Evolutionary conservation across 2,797 vertebrate species (phyloP).

Genomic region (Hemibagrus guttatus): DNA sequence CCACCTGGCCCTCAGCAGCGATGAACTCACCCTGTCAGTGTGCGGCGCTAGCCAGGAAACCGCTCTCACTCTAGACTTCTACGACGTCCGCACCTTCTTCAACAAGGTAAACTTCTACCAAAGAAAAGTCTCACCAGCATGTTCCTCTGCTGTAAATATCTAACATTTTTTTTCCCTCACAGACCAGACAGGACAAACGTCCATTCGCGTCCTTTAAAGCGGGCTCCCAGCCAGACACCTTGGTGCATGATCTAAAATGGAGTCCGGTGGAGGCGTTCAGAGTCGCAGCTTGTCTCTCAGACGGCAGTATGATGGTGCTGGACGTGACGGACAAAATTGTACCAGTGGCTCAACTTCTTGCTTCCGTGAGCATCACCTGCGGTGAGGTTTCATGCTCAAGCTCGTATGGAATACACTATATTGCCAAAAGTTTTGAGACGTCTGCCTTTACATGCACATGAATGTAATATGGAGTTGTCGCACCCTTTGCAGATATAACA

Average conservation of each 20-base stretch:
- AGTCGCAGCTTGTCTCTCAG: constrained; percentile 85
- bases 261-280: constrained; percentile 80
- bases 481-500: no score
- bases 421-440: no score
- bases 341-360: constrained; percentile 78
- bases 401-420: no score
- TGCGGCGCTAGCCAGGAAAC: constrained; percentile 79
- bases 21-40: constrained; percentile 88
- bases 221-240: constrained; percentile 62
- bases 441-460: no score
- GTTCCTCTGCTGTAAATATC: background rate
- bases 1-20: constrained; percentile 89
- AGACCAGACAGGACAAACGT: constrained; percentile 83
- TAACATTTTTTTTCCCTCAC: background rate
- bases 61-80: constrained; percentile 82
- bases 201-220: constrained; percentile 84
- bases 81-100: constrained; percentile 88
- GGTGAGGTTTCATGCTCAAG: constrained; percentile 71
- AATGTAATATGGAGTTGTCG: no score
- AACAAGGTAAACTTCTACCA: constrained; percentile 80
- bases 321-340: constrained; percentile 81
- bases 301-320: constrained; percentile 88
- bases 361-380: constrained; percentile 83
- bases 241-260: constrained; percentile 92
- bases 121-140: no score